Evolutionary conservation across 2,888 invertebrate species (phyloP), one percentile per base, ranked within the genome.

Genomic region (Sarcophaga caerulescens): DNA sequence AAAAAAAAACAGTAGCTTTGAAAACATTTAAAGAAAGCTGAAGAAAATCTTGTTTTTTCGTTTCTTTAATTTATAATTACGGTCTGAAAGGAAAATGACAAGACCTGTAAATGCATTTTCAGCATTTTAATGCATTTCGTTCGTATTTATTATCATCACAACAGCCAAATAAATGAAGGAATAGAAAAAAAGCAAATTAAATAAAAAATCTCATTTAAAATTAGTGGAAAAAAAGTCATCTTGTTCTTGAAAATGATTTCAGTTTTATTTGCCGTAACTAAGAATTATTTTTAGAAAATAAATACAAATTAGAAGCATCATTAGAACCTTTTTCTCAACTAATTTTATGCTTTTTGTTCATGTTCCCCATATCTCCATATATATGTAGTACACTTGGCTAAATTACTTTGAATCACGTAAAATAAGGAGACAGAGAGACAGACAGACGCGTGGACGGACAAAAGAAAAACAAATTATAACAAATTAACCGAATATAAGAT

Each of bases 331-430:
- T 86, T 82, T 69, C 62, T 44, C 63, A 12, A 57, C 83, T 74
- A 74, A 35, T 35, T 35, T 35, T 35, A 35, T 35, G 35, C 35
- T 35, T 35, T 35, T 35, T 35, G 35, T 35, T 35, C 35, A 35
- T 35, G 35, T 35, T 52, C 52, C 17, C 52, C 17, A 52, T 52
- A 14, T 14, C 4, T 14, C 14, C 47, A 11, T 47, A 14, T 47
- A 4, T 47, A 14, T 12, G 12, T 1, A 14, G 17, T 74, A 86
- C 86, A 86, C 81, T 86, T 84, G 86, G 81, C 78, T 86, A 86
- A 86, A 86, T 86, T 86, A 81, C 86, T 86, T 52, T 81, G 84
- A 86, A 84, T 86, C 86, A 86, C 86, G 86, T 86, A 84, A 74
- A 83, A 79, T 74, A 25, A 47, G n/a, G 60, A 63, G 83, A 79